These are phyloP conservation scores for Triplophysa rosa DNA, from an alignment of 2,113 vertebrate species.

Conservation along the genomic window DNA sequence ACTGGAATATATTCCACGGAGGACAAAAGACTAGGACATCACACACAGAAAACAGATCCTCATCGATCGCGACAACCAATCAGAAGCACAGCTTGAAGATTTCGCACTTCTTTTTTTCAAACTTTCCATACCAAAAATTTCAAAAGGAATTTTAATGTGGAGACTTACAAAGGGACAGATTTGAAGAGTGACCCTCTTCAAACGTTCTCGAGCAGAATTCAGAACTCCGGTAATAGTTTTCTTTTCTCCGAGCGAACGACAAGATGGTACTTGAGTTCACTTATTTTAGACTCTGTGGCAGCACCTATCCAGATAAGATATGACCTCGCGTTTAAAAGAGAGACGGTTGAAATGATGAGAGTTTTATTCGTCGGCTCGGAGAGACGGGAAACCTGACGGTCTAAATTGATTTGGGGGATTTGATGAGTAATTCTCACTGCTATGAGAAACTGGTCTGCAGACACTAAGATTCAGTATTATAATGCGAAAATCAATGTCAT, in stretches of 20 bases:
- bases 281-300: neutral
- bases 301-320: slow-evolving; percentile 12
- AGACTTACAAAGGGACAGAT: slow-evolving; percentile 24
- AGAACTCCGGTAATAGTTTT: slow-evolving; percentile 16
- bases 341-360: neutral
- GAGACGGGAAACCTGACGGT: neutral
- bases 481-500: slow-evolving; percentile 4
- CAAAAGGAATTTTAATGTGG: slow-evolving; percentile 44
- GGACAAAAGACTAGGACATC: slow-evolving; percentile 26
- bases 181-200: slow-evolving; percentile 31
- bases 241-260: neutral
- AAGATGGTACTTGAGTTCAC: neutral
- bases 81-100: slow-evolving; percentile 28
- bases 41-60: slow-evolving; percentile 15
- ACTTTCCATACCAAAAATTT: slow-evolving; percentile 36
- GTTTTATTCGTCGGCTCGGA: neutral
- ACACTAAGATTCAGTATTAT: slow-evolving; percentile 3
- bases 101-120: neutral
- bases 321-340: neutral
- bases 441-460: slow-evolving; percentile 13
- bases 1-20: neutral
- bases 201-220: slow-evolving; percentile 2
- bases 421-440: neutral
- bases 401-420: slow-evolving; percentile 21
- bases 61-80: slow-evolving; percentile 41